Evolutionary conservation across 2,888 invertebrate species (phyloP).

Genomic region (Beris morrisii): DNA sequence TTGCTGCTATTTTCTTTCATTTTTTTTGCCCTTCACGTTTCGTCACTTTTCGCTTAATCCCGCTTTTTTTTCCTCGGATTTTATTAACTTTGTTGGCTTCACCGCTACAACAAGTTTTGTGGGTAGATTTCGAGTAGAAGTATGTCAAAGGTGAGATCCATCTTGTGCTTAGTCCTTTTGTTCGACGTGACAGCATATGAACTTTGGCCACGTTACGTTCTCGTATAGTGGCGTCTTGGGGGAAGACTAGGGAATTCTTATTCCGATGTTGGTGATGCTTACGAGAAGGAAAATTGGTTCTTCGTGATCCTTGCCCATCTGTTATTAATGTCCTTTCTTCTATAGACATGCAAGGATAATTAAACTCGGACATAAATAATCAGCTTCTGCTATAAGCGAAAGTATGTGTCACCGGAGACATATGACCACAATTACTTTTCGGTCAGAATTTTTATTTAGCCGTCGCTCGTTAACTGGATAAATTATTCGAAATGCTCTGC

Average conservation of each 20-base stretch:
- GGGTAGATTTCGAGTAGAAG: not conserved
- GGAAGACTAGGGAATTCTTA: not conserved
- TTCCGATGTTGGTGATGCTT: constrained; percentile 7
- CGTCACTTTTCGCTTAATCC: not conserved
- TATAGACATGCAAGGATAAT: constrained; percentile 38
- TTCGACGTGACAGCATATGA: constrained; percentile 12
- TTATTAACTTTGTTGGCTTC: not conserved
- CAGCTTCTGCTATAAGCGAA: constrained; percentile 24
- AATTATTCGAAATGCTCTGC: too few species aligned
- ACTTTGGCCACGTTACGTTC: not conserved
- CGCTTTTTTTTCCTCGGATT: too few species aligned
- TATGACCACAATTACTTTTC: constrained; percentile 35
- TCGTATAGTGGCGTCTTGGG: too few species aligned
- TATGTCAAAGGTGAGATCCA: constrained; percentile 17
- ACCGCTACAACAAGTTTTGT: not conserved
- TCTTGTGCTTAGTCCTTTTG: constrained; percentile 1
- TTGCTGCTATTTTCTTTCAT: not conserved
- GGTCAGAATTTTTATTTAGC: constrained; percentile 7
- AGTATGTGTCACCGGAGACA: constrained; percentile 35
- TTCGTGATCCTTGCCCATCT: constrained; percentile 36
- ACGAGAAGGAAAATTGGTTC: constrained; percentile 20
- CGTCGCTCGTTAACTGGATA: too few species aligned
- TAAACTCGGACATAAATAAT: constrained; percentile 39
- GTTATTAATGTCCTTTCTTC: constrained; percentile 37
- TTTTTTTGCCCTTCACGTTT: not conserved